Percentiles rank a stretch among this genome's conserved stretches.
Evolutionary conservation across 23 tunicate species (phyloP).

Genomic region (Styela clava): DNA sequence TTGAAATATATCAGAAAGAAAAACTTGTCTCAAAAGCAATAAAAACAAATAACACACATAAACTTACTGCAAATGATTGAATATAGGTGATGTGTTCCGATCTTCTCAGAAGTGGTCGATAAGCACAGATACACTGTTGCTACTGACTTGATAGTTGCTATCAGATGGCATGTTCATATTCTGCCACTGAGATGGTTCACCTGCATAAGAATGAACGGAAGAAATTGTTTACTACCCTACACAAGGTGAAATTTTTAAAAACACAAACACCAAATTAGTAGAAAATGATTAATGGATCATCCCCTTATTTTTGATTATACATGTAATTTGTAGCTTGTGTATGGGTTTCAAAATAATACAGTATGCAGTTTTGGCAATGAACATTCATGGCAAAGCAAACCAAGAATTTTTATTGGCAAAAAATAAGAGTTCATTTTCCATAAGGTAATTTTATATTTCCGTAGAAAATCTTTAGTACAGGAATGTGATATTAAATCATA

Average conservation of each 20-base stretch:
- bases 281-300: not conserved
- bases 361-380: no score
- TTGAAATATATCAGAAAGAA: no score
- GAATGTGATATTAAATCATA: no score
- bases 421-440: no score
- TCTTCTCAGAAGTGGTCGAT: conserved; percentile 83
- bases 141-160: conserved; percentile 51
- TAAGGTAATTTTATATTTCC: no score
- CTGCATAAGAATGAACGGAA: conserved; percentile 25
- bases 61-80: not conserved
- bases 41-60: not conserved
- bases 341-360: no score
- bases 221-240: not conserved
- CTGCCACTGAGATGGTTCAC: conserved; percentile 92
- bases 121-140: conserved; percentile 89
- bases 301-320: no score
- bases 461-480: no score
- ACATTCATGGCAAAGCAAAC: no score
- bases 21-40: no score
- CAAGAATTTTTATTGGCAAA: no score
- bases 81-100: not conserved
- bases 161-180: conserved; percentile 58
- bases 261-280: not conserved
- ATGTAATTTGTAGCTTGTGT: no score
- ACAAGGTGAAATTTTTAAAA: not conserved